Percentiles rank a stretch among this genome's conserved stretches.
phyloP scores from a whole-genome alignment of 2,888 invertebrate species.

The Meteorus cinctellus region DNA sequence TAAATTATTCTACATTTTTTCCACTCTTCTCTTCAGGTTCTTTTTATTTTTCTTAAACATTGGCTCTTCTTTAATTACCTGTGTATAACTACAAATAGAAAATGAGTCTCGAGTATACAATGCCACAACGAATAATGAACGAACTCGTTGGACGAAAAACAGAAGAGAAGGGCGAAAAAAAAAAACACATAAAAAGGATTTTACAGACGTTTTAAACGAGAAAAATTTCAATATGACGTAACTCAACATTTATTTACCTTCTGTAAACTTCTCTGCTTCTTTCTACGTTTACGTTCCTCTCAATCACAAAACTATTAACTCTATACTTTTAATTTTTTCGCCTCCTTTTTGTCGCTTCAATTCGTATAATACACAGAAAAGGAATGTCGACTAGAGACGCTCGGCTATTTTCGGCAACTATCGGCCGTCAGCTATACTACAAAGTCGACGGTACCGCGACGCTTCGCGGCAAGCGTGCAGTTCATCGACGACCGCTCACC shows the following conservation, averaged over 20 bases:
- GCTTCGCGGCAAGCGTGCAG: conserved; percentile 58
- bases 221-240: conserved; percentile 26
- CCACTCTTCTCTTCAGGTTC: conserved; percentile 25
- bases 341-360: background rate
- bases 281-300: background rate
- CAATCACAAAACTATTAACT: no score
- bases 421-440: conserved; percentile 28
- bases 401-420: conserved; percentile 33
- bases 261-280: background rate
- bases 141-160: conserved; percentile 3
- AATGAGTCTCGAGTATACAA: background rate
- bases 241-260: background rate
- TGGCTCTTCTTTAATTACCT: background rate
- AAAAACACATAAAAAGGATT: background rate
- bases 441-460: conserved; percentile 35
- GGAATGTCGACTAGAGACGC: background rate
- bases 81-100: background rate
- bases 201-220: background rate
- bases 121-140: background rate
- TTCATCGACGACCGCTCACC: conserved; percentile 60
- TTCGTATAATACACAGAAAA: background rate
- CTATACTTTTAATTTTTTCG: background rate
- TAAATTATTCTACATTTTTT: background rate
- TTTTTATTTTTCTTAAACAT: background rate
- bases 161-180: background rate